Conservation (phyloP, 2,797 vertebrate species). For the Decapterus maruadsi region DNA sequence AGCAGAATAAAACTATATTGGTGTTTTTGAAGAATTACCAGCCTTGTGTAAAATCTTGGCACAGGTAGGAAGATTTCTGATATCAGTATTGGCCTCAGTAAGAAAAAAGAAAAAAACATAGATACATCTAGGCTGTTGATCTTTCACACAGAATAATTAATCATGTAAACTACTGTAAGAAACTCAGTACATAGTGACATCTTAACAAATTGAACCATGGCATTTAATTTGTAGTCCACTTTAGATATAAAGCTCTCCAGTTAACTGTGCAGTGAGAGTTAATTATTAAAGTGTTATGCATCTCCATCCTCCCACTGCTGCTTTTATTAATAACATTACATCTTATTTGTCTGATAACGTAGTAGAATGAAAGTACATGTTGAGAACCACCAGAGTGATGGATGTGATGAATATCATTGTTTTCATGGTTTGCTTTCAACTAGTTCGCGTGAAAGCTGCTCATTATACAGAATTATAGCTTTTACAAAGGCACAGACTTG, state of each 20-base stretch:
- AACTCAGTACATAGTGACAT: constrained; percentile 13
- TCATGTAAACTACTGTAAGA: constrained; percentile 6
- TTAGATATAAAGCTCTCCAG: constrained; percentile 27
- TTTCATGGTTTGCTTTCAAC: constrained; percentile 63
- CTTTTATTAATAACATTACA: constrained; percentile 60
- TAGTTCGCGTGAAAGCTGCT: constrained; percentile 61
- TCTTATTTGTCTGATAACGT: constrained; percentile 54
- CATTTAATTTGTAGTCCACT: constrained; percentile 32
- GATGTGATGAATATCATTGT: constrained; percentile 66
- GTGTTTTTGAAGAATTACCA: neutral
- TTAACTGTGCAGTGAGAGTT: constrained; percentile 28
- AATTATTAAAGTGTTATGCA: constrained; percentile 49
- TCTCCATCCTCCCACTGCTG: constrained; percentile 19
- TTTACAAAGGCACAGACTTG: constrained; percentile 67
- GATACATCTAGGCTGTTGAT: constrained; percentile 13
- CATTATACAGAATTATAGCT: constrained; percentile 72
- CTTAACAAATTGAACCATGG: constrained; percentile 11
- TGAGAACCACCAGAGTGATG: constrained; percentile 34
- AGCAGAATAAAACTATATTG: neutral
- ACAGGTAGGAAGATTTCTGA: neutral
- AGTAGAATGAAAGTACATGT: constrained; percentile 53
- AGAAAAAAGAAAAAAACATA: constrained; percentile 1
- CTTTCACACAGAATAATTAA: constrained; percentile 13
- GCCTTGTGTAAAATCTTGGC: neutral
- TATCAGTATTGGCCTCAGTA: neutral